Evolutionary conservation across 1,140 invertebrate genomes (phyloP), one percentile per base, ranked within the genome.

Genomic region (Anastatus disparis): DNA sequence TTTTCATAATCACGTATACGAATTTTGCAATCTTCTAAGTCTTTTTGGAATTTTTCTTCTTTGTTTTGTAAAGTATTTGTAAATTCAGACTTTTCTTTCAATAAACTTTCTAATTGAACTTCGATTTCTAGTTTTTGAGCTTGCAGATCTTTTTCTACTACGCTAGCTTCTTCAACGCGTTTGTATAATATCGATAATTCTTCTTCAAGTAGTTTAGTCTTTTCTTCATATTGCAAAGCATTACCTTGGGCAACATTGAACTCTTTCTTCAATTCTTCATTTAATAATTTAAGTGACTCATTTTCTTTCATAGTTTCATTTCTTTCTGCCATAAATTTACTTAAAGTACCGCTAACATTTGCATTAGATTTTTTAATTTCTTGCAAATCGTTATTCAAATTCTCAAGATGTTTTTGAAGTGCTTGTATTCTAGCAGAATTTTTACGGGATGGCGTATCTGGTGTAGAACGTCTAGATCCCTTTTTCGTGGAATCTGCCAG

Each of bases 131-230:
- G 42, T 63, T 76, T 70, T 42, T 74, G 52, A 1, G 63, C 29
- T 55, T 77, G 58, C 20, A 73, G 24, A 10, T 70, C n/a, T 26
- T 50, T 71, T 44, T 35, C 38, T 2, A 20, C 9, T 53, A 26
- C 20, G 9, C 31, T 31, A 44, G 69, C 26, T n/a, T 12, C 31
- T 44, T 77, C 70, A 0, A 81, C 46, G 48, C 75, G 74, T 44
- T 74, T 75, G 9, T 72, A 75, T 66, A 78, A 65, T 44, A 9
- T 59, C 17, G 38, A 12, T 27, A 77, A 55, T 24, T 79, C 73
- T 31, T 69, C 75, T 42, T 78, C 74, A 6, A 82, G 65, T 27
- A 78, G 76, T 52, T 70, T 72, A 3, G 38, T 66, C 50, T 70
- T 75, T 13, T 71, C 71, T 20, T 53, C 53, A 20, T 26, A 74